Percentiles rank a stretch among this genome's conserved stretches.
Evolutionary conservation across 2,888 invertebrate species (phyloP).

Genomic region (Stictocephala bisonia): DNA sequence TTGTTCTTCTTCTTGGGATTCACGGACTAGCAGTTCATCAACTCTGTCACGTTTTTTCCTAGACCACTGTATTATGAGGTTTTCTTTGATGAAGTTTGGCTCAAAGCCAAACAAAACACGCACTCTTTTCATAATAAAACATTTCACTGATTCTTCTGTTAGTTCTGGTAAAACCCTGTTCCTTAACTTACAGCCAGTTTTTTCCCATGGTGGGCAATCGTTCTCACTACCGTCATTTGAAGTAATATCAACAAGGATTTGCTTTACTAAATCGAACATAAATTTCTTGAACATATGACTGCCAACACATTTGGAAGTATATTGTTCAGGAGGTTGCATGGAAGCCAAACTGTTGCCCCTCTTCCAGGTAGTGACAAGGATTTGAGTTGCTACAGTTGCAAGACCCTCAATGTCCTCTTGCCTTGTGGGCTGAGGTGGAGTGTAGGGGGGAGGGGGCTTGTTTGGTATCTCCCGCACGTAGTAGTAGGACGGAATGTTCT

Average conservation of each 20-base stretch:
- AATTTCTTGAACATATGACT: conserved; percentile 68
- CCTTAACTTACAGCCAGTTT: conserved; percentile 58
- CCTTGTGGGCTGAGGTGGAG: conserved; percentile 68
- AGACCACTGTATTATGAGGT: conserved; percentile 72
- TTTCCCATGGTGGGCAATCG: conserved; percentile 68
- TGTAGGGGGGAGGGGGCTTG: conserved; percentile 82
- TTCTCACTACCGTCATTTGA: conserved; percentile 66
- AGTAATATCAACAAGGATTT: conserved; percentile 63
- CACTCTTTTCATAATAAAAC: conserved; percentile 67
- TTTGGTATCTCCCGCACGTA: conserved; percentile 77
- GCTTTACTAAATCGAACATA: conserved; percentile 73
- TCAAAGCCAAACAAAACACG: conserved; percentile 69
- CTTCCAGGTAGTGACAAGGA: conserved; percentile 66
- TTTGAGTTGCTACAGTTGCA: conserved; percentile 65
- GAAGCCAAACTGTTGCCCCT: conserved; percentile 61
- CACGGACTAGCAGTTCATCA: conserved; percentile 77
- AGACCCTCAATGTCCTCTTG: conserved; percentile 66
- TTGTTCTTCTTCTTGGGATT: conserved; percentile 77
- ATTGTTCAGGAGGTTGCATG: conserved; percentile 62
- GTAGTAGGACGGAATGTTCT: conserved; percentile 68
- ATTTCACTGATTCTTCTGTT: conserved; percentile 66
- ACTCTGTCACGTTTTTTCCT: conserved; percentile 76
- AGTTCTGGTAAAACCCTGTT: conserved; percentile 61
- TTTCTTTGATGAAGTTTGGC: conserved; percentile 68
- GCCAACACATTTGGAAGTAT: conserved; percentile 45